Evolutionary conservation across 2,888 invertebrate genomes (phyloP).

Genomic region (Boloria euphrosyne): DNA sequence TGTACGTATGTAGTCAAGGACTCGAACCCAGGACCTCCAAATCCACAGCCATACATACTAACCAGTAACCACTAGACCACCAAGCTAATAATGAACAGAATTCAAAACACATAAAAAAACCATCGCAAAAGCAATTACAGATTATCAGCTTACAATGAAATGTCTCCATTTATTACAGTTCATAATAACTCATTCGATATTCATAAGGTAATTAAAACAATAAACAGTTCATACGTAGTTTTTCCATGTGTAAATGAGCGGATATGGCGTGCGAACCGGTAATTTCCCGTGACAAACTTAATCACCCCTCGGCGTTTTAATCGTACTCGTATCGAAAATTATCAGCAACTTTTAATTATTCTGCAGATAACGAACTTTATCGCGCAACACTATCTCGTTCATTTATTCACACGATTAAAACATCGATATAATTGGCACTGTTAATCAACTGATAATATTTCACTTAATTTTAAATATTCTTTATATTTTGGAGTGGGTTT

Average conservation of each 20-base stretch:
- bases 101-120: too few species aligned
- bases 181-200: constrained; percentile 7
- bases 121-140: too few species aligned
- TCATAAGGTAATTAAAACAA: constrained; percentile 18
- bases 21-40: too few species aligned
- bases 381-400: constrained; percentile 26
- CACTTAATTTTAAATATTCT: constrained; percentile 16
- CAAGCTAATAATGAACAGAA: too few species aligned
- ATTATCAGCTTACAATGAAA: not conserved
- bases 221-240: constrained; percentile 22
- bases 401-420: constrained; percentile 29
- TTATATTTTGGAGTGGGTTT: not conserved
- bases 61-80: too few species aligned
- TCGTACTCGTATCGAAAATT: constrained; percentile 32
- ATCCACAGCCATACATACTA: too few species aligned
- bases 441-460: constrained; percentile 25
- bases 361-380: constrained; percentile 28
- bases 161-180: not conserved
- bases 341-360: constrained; percentile 41
- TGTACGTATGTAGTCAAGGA: too few species aligned
- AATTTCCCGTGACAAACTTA: constrained; percentile 36
- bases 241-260: constrained; percentile 24
- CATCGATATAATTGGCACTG: constrained; percentile 16
- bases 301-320: constrained; percentile 29
- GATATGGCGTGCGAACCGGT: constrained; percentile 26